Evolutionary conservation across 2,113 vertebrate genomes (phyloP), one percentile per base, ranked within the genome.

Genomic region (Tachuris rubrigastra): DNA sequence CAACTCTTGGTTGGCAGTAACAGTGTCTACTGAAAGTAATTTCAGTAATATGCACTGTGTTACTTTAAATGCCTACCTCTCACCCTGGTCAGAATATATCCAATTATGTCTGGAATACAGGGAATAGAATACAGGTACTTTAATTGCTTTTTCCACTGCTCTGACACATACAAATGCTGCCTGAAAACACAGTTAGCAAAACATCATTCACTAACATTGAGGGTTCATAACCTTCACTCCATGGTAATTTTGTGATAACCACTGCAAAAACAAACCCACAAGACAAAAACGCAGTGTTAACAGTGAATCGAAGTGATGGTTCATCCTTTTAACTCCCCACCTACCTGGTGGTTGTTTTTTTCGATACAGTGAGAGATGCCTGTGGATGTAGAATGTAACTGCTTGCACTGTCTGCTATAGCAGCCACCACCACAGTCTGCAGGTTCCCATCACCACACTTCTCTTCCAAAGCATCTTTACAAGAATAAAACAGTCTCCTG

Each of bases 391-490:
- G 94, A 82, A 97, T 69, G 25, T 97, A 98, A 95, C 85, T 93
- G 71, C 79, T 96, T 72, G 96, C 78, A 83, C 44, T 90, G 53
- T 98, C 98, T 86, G 96, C 93, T 77, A 97, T 30, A 85, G 96
- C 91, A 90, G 96, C 97, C 87, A 97, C 94, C 3, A 97, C 92
- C 56, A 98, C 75, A n/a, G 97, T 80, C 93, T 97, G 94, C 82
- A 98, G 89, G 74, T 83, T 97, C 85, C 97, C 96, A 67, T 95
- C 96, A 83, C 18, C 86, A 78, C 80, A n/a, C 69, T 97, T 98
- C 76, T 98, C 98, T 88, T 98, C 96, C 2, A 49, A 96, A 94
- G 95, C 41, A 80, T 96, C 98, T 98, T 97, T 68, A 95, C 35
- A 94, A 91, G 52, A 93, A 88, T 13, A 92, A 75, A 53, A 73